Evolutionary conservation across 1,140 invertebrate species (phyloP).

Genomic region (Penaeus indicus): DNA sequence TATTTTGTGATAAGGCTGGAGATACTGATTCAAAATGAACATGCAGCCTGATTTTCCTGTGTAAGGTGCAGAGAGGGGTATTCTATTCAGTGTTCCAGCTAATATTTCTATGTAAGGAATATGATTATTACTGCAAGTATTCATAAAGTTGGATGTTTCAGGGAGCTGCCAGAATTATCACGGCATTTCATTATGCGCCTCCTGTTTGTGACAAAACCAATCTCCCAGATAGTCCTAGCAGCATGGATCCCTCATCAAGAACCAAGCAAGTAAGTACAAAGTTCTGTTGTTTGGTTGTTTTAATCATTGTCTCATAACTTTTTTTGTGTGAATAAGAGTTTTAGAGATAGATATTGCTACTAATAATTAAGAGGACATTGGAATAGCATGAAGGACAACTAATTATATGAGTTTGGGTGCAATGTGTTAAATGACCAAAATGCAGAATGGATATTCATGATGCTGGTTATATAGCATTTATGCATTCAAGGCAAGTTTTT

Average conservation of each 20-base stretch:
- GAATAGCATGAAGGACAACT: too few relatives aligned
- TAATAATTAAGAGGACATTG: neutral
- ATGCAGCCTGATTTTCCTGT: neutral
- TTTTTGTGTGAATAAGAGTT: neutral
- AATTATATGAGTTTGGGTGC: too few relatives aligned
- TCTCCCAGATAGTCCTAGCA: slow-evolving; percentile 56
- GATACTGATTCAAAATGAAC: too few relatives aligned
- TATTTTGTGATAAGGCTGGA: too few relatives aligned
- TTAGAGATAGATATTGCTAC: neutral
- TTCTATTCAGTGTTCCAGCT: too few relatives aligned
- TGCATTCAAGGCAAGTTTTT: too few relatives aligned
- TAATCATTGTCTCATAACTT: neutral
- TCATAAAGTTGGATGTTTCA: neutral
- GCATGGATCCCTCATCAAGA: slow-evolving; percentile 63
- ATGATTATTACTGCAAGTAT: too few relatives aligned
- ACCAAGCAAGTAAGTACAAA: slow-evolving; percentile 51
- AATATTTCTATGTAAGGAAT: too few relatives aligned
- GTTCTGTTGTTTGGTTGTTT: neutral
- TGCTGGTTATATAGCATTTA: too few relatives aligned
- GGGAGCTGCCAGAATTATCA: slow-evolving; percentile 57
- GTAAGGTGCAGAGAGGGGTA: slow-evolving; percentile 9
- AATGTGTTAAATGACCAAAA: too few relatives aligned
- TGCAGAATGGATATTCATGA: too few relatives aligned
- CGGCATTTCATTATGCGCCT: slow-evolving; percentile 57
- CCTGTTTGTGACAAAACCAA: slow-evolving; percentile 56